A percentile compares a stretch with the other conserved stretches of the same genome.
Conservation (phyloP, 2,113 vertebrate species). For the Xiphophorus hellerii region DNA sequence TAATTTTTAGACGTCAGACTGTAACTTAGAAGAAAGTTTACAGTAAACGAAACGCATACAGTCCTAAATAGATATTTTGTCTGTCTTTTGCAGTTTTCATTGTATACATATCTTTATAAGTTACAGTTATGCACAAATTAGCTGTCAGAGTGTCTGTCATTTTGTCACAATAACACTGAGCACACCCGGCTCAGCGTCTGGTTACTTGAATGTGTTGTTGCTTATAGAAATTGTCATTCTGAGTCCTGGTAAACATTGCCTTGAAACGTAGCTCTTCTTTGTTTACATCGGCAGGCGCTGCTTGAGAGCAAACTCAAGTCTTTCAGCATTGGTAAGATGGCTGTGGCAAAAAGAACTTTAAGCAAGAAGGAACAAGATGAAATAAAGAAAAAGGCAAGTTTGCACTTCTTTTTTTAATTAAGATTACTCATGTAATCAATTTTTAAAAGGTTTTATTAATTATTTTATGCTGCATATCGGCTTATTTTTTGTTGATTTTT, state of each 20-base stretch:
- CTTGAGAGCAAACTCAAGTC: conserved; percentile 96
- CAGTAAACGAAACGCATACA: background rate
- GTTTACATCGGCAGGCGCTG: conserved; percentile 83
- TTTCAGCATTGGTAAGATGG: conserved; percentile 98
- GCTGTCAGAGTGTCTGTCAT: background rate
- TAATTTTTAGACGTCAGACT: background rate
- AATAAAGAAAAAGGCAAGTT: conserved; percentile 95
- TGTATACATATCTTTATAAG: background rate
- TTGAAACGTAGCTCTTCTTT: conserved; percentile 15
- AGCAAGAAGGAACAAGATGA: conserved; percentile 99
- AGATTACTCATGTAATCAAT: too few species aligned
- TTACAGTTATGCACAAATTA: background rate
- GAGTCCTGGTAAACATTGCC: background rate
- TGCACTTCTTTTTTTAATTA: background rate
- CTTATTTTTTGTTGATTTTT: background rate
- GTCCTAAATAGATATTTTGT: rapidly evolving
- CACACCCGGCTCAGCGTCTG: background rate
- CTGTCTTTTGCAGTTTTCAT: too few species aligned
- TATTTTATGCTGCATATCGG: background rate
- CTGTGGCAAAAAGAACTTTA: conserved; percentile 92
- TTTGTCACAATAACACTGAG: background rate
- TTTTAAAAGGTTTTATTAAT: background rate
- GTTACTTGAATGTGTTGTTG: background rate
- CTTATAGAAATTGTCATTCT: background rate
- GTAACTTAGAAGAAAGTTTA: background rate